Evolutionary conservation across 2,797 vertebrate species (phyloP), one percentile per base, ranked within the genome.

Genomic region (Chaenodraco wilsoni): DNA sequence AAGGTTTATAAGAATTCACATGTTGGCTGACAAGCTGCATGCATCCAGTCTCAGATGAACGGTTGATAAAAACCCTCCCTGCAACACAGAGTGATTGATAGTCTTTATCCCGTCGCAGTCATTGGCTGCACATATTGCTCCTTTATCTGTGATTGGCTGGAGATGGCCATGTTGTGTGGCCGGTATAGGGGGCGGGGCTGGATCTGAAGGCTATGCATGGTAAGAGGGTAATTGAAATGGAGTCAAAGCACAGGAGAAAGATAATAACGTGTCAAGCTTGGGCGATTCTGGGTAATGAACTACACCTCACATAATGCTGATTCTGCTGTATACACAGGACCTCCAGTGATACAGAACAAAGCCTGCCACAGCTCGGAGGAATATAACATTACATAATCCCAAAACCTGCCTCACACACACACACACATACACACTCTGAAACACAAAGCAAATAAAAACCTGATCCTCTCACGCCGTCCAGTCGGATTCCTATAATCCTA

Each of bases 211-310:
- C 91, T 86, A 89, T 85, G 91, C 92, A 91, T 92, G 90, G 92
- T 89, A 94, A 92, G 92, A 95, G 87, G 87, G 90, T 95, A 95
- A 95, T 94, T 95, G 94, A 95, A 95, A 95, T 93, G 90, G 93
- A 95, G 93, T 94, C 93, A 90, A 93, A 92, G 91, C 91, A 92
- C 88, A 85, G 81, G 83, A 93, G 89, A 93, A 93, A 94, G 93
- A 95, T 95, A 95, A 94, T 95, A 95, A 94, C 84, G 87, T 92
- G 93, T 94, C 94, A 94, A 83, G 94, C 91, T 88, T 77, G 89
- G 92, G 76, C 66, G 89, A 86, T 83, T 91, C 85, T 76, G 89
- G 87, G 92, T 95, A 95, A 95, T 95, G 92, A 95, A 94, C 86
- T 93, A 93, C 92, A 94, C 86, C 83, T 90, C 89, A 86, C 88